These are phyloP conservation scores for Grammomys surdaster DNA, from an alignment of 2,113 vertebrate genomes.

Conservation along the genomic window DNA sequence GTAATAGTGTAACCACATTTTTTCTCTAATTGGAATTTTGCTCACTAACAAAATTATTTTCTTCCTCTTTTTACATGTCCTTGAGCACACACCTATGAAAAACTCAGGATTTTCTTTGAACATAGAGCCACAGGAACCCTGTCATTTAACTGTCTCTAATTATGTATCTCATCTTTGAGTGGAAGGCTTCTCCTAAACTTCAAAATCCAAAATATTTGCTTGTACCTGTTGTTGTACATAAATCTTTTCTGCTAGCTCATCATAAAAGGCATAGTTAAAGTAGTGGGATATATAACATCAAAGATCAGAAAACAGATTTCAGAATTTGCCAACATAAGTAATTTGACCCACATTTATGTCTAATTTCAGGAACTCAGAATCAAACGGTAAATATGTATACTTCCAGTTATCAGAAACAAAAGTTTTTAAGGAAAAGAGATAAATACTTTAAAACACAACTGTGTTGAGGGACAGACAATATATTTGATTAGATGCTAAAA, in stretches of 20 bases:
- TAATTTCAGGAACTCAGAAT: neutral
- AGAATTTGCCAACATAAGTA: neutral
- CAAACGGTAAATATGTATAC: neutral
- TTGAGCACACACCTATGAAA: neutral
- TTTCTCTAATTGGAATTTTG: neutral
- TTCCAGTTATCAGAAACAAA: neutral
- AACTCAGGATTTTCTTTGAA: neutral
- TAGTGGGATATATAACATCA: neutral
- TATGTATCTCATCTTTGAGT: neutral
- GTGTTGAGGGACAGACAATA: conserved; percentile 21
- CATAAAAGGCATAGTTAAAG: neutral
- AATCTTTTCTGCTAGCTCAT: neutral
- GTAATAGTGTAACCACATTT: neutral
- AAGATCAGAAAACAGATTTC: conserved; percentile 13
- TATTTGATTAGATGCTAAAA: conserved; percentile 28
- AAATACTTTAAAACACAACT: conserved; percentile 15
- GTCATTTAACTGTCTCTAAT: neutral
- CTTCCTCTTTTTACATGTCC: neutral
- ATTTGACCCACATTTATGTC: conserved; percentile 36
- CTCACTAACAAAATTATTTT: neutral
- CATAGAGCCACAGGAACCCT: neutral
- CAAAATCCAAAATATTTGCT: neutral
- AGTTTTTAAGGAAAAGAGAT: neutral
- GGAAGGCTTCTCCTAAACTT: neutral
- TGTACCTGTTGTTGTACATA: neutral